phyloP scores from a whole-genome alignment of 2,113 vertebrate species.

The Meles meles region DNA sequence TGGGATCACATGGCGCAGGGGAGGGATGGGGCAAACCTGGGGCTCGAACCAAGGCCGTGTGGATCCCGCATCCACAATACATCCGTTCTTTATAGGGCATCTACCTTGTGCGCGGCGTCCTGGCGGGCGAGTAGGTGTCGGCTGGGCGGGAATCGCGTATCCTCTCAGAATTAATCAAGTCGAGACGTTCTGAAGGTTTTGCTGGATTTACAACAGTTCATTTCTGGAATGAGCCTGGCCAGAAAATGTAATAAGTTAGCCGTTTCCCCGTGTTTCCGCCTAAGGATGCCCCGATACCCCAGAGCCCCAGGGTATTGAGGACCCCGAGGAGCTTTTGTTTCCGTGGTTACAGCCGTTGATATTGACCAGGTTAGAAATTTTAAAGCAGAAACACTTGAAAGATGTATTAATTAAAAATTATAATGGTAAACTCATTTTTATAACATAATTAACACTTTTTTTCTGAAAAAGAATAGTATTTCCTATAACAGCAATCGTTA shows the following conservation, averaged over 20 bases:
- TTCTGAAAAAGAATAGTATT: neutral
- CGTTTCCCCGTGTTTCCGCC: neutral
- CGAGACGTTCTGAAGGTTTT: neutral
- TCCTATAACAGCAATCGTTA: neutral
- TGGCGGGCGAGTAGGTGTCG: fast-evolving
- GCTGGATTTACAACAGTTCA: neutral
- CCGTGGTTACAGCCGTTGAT: neutral
- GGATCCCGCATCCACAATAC: fast-evolving
- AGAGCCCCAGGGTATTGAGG: neutral
- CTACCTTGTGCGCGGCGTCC: fast-evolving
- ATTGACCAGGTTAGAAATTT: neutral
- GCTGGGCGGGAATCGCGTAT: fast-evolving
- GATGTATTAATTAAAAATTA: neutral
- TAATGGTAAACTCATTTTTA: neutral
- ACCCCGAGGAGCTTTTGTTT: neutral
- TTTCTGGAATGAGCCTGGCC: neutral
- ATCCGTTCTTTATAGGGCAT: fast-evolving
- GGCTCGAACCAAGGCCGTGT: neutral
- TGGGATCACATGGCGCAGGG: neutral
- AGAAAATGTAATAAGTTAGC: neutral
- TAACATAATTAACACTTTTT: neutral
- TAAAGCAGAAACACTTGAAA: neutral
- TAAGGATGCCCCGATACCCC: neutral
- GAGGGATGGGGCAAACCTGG: neutral
- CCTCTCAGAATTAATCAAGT: neutral